These are phyloP conservation scores for Yponomeuta sedellus DNA, from an alignment of 2,888 invertebrate species.

Conservation along the genomic window DNA sequence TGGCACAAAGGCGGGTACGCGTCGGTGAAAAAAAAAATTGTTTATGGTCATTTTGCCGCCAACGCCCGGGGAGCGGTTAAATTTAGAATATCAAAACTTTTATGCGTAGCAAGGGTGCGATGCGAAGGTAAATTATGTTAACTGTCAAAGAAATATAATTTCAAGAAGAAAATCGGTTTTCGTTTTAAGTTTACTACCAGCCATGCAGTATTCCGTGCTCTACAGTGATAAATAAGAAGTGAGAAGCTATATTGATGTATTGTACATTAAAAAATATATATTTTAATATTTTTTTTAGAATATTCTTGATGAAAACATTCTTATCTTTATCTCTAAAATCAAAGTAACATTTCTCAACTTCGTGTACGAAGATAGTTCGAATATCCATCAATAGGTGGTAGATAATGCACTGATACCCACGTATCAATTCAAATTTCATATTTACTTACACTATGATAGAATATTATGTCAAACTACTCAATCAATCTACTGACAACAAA, in stretches of 20 bases:
- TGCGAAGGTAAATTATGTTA: constrained; percentile 19
- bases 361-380: too few species aligned
- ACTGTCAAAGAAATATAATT: background rate
- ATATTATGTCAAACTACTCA: background rate
- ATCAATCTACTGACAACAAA: constrained; percentile 2
- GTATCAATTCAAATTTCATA: background rate
- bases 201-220: too few species aligned
- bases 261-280: background rate
- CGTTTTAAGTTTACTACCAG: background rate
- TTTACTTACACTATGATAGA: too few species aligned
- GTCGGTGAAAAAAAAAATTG: constrained; percentile 58
- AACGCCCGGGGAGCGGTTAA: constrained; percentile 59
- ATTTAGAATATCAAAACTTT: constrained; percentile 33
- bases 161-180: background rate
- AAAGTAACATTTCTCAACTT: too few species aligned
- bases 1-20: constrained; percentile 45
- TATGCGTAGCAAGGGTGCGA: background rate
- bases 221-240: too few species aligned
- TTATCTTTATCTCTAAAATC: too few species aligned
- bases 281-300: too few species aligned
- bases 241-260: too few species aligned
- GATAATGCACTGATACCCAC: too few species aligned
- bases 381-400: too few species aligned
- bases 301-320: too few species aligned
- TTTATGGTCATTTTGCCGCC: constrained; percentile 72